These are phyloP conservation scores for Drosophila fuyamai DNA, from an alignment of 1,140 invertebrate species.

Conservation along the genomic window DNA sequence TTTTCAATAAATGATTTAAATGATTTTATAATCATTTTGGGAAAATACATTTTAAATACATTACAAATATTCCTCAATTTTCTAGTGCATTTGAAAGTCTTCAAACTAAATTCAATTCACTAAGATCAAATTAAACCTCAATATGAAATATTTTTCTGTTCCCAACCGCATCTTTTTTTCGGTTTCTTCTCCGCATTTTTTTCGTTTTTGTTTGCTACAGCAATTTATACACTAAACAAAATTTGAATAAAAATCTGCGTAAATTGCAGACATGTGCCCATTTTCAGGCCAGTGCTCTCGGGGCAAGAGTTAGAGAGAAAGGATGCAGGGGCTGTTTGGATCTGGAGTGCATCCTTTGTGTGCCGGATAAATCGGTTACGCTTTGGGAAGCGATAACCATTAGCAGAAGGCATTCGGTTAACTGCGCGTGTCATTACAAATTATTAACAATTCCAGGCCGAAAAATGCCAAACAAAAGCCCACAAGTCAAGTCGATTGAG, in stretches of 20 bases:
- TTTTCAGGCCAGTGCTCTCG: constrained; percentile 38
- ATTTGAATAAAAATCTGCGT: constrained; percentile 79
- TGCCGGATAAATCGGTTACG: constrained; percentile 49
- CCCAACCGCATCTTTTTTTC: constrained; percentile 13
- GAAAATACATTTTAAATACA: no score
- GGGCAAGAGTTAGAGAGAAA: constrained; percentile 25
- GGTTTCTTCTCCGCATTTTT: constrained; percentile 5
- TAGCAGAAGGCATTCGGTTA: constrained; percentile 13
- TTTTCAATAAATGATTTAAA: no score
- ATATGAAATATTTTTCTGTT: constrained; percentile 43
- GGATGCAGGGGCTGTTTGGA: constrained; percentile 33
- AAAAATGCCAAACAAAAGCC: constrained; percentile 16
- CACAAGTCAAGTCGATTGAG: constrained; percentile 12
- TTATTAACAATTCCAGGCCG: constrained; percentile 73
- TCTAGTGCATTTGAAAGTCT: constrained; percentile 23
- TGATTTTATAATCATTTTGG: no score
- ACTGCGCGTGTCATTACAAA: constrained; percentile 65
- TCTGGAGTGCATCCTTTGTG: constrained; percentile 45
- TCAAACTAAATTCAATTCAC: neutral
- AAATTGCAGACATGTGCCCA: constrained; percentile 72
- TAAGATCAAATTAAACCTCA: constrained; percentile 40
- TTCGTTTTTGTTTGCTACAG: constrained; percentile 37
- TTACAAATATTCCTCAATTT: neutral
- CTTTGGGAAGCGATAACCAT: constrained; percentile 15
- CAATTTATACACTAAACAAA: constrained; percentile 55